phyloP scores from a whole-genome alignment of 2,888 invertebrate genomes.

The Liodrosophila aerea region DNA sequence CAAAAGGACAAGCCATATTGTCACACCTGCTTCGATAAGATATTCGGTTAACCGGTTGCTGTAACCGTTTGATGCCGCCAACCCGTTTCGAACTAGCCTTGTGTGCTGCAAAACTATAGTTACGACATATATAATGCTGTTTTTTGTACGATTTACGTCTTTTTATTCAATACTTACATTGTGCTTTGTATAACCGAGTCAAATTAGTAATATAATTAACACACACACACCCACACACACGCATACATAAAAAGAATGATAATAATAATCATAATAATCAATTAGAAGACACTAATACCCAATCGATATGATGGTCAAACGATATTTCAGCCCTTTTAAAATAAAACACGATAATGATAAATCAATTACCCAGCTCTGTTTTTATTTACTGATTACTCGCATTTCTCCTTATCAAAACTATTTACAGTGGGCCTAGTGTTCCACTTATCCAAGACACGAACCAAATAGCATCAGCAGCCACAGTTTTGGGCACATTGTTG shows the following conservation, averaged over 20 bases:
- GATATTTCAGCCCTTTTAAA: constrained; percentile 67
- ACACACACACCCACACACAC: constrained; percentile 27
- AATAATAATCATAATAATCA: constrained; percentile 47
- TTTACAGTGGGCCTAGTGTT: too few species aligned
- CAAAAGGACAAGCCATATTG: constrained; percentile 99
- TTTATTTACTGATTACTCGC: neutral
- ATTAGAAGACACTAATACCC: constrained; percentile 69
- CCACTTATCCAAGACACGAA: constrained; percentile 38
- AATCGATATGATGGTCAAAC: constrained; percentile 53
- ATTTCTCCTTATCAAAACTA: too few species aligned
- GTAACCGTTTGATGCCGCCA: neutral
- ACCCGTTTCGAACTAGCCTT: constrained; percentile 14
- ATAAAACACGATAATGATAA: constrained; percentile 39
- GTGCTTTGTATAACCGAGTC: constrained; percentile 76
- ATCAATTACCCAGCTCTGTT: neutral
- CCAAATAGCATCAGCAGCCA: constrained; percentile 22
- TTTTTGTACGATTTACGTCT: constrained; percentile 52
- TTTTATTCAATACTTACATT: constrained; percentile 40
- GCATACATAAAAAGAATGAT: constrained; percentile 18
- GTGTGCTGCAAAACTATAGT: constrained; percentile 27
- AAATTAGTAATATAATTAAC: constrained; percentile 75
- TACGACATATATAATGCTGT: constrained; percentile 47
- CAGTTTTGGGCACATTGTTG: constrained; percentile 32
- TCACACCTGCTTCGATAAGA: constrained; percentile 97
- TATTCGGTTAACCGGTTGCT: constrained; percentile 89